Evolutionary conservation across 2,797 vertebrate genomes (phyloP).

Genomic region (Notolepis coatsorum): DNA sequence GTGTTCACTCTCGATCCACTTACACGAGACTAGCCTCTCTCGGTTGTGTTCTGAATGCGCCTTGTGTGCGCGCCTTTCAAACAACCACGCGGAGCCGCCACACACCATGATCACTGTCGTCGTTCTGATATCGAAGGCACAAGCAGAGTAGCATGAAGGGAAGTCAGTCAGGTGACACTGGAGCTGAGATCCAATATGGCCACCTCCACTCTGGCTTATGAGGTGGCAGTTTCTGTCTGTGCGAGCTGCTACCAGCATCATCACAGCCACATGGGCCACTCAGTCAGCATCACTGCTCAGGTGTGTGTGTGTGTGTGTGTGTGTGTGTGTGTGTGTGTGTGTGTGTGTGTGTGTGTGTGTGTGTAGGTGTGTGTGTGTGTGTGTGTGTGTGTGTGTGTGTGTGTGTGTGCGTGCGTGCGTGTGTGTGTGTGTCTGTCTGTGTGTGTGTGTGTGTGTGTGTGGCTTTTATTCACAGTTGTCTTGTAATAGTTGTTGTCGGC

Average conservation of each 20-base stretch:
- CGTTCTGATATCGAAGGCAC: constrained; percentile 39
- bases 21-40: constrained; percentile 13
- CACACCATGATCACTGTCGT: constrained; percentile 14
- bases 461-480: constrained; percentile 52
- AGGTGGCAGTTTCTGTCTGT: constrained; percentile 76
- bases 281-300: constrained; percentile 70
- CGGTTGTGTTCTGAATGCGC: background rate
- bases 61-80: background rate
- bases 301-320: no score
- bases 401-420: no score
- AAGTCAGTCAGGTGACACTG: constrained; percentile 75
- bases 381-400: no score
- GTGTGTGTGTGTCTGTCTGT: no score
- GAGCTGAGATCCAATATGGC: constrained; percentile 74
- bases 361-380: no score
- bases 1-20: background rate
- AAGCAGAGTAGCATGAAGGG: constrained; percentile 53
- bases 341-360: no score
- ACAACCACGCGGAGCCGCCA: background rate
- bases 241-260: constrained; percentile 66
- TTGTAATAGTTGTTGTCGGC: constrained; percentile 47
- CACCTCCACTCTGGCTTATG: constrained; percentile 63
- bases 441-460: no score
- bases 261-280: constrained; percentile 67
- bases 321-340: no score